A percentile compares a stretch with the other conserved stretches of the same genome.
phyloP scores from a whole-genome alignment of 2,888 invertebrate species.

The Andrena dorsata region DNA sequence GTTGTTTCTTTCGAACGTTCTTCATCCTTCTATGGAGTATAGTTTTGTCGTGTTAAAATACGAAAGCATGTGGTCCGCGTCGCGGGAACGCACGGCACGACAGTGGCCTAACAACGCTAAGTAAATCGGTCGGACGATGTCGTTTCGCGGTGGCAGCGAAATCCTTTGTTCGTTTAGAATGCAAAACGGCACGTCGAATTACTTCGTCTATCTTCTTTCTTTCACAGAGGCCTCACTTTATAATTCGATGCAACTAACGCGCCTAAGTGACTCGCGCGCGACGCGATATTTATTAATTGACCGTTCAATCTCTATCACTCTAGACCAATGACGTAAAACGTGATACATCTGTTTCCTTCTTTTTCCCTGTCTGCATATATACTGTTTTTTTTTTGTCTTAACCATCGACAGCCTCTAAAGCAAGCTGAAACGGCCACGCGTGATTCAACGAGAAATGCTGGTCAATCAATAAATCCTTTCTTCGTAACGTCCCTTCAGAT shows the following conservation, averaged over 20 bases:
- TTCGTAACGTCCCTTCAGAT: conserved; percentile 12
- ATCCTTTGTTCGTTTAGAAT: conserved; percentile 33
- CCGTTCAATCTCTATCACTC: conserved; percentile 41
- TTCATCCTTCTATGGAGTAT: conserved; percentile 21
- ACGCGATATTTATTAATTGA: conserved; percentile 61
- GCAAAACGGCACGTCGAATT: conserved; percentile 48
- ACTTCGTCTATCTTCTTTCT: neutral
- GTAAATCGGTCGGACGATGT: conserved; percentile 38
- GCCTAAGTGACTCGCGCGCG: conserved; percentile 16
- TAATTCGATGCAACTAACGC: conserved; percentile 21
- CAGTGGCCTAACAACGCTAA: conserved; percentile 43
- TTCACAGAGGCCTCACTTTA: conserved; percentile 48
- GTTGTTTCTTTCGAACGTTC: conserved; percentile 2
- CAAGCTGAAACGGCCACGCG: conserved; percentile 24
- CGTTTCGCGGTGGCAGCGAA: conserved; percentile 55
- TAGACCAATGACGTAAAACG: conserved; percentile 31
- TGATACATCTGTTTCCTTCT: conserved; percentile 8
- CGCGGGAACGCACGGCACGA: conserved; percentile 44
- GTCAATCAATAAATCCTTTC: conserved; percentile 42
- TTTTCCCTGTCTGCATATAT: neutral
- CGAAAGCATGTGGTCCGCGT: conserved; percentile 57
- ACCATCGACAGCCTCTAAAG: conserved; percentile 45
- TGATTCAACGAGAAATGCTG: conserved; percentile 43
- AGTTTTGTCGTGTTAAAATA: conserved; percentile 53
- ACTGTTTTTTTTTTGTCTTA: neutral